Evolutionary conservation across 2,113 vertebrate species (phyloP).

Genomic region (Vombatus ursinus): DNA sequence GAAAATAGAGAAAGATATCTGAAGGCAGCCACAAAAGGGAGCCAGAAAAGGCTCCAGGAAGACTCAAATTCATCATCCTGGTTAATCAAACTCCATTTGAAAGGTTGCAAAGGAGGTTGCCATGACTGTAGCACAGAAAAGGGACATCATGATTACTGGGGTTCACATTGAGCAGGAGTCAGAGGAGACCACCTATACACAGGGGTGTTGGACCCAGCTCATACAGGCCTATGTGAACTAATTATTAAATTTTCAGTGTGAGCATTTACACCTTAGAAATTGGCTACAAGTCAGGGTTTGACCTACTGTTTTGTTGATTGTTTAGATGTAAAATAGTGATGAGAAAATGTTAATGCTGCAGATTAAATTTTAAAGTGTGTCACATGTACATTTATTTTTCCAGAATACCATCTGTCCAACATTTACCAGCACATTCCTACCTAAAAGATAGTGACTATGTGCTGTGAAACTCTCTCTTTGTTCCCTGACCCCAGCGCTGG

Average conservation of each 20-base stretch:
- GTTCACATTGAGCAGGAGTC: neutral
- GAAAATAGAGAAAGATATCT: neutral
- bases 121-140: neutral
- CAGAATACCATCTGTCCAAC: neutral
- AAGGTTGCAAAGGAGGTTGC: neutral
- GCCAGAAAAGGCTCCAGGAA: neutral
- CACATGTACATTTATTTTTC: neutral
- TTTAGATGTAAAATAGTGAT: neutral
- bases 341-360: neutral
- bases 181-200: neutral
- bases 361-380: neutral
- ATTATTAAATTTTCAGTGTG: neutral
- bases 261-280: neutral
- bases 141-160: neutral
- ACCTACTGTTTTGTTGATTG: neutral
- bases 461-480: neutral
- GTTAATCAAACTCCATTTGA: neutral
- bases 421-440: neutral
- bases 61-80: neutral
- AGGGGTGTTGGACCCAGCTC: neutral
- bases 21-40: neutral
- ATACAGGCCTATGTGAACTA: neutral
- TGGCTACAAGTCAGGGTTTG: neutral
- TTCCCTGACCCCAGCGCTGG: neutral
- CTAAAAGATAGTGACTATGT: neutral